Conservation (phyloP, 2,113 vertebrate species). For the Pollachius pollachius region DNA sequence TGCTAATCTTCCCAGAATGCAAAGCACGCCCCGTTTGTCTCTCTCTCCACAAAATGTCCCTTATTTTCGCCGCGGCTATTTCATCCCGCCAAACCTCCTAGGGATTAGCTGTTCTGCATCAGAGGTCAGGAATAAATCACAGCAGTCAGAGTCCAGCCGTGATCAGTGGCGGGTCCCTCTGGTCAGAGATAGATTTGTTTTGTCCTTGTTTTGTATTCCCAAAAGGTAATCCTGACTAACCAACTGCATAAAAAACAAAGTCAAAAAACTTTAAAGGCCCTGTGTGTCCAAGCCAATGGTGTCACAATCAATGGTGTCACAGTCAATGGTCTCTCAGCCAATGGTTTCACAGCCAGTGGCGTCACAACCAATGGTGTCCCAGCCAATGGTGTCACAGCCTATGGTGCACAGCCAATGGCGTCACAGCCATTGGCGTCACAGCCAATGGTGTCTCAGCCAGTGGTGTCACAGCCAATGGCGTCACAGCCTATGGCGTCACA, state of each 20-base stretch:
- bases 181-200: conserved; percentile 1
- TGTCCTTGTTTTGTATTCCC: conserved; percentile 22
- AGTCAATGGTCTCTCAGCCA: too few relatives aligned
- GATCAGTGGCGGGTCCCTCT: conserved; percentile 25
- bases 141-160: conserved; percentile 22
- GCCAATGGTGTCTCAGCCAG: too few relatives aligned
- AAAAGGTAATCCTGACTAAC: background rate
- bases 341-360: too few relatives aligned
- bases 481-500: too few relatives aligned
- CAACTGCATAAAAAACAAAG: conserved; percentile 3
- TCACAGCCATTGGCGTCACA: too few relatives aligned
- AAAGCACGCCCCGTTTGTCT: too few relatives aligned
- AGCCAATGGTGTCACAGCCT: too few relatives aligned
- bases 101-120: conserved; percentile 38
- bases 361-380: too few relatives aligned
- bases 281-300: background rate
- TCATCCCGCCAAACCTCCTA: conserved; percentile 21
- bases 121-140: conserved; percentile 36
- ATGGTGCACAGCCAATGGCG: too few relatives aligned
- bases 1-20: too few relatives aligned
- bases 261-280: background rate
- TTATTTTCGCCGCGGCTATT: conserved; percentile 1
- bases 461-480: too few relatives aligned
- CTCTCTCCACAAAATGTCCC: too few relatives aligned
- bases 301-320: background rate